Evolutionary conservation across 2,113 vertebrate species (phyloP).

Genomic region (Sclerurus mexicanus): DNA sequence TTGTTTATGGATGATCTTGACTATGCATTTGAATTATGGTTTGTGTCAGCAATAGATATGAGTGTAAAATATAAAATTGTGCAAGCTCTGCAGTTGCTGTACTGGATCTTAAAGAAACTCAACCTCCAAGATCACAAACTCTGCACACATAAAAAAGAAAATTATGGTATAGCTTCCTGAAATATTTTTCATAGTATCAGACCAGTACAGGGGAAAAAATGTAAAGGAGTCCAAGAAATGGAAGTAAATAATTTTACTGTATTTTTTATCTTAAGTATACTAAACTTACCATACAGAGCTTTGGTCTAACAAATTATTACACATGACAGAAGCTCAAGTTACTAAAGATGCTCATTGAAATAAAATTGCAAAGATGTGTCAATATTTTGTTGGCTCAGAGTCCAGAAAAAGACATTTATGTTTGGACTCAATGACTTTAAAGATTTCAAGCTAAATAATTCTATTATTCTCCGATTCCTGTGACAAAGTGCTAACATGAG

Average conservation of each 20-base stretch:
- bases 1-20: neutral
- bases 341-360: neutral
- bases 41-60: neutral
- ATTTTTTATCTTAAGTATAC: neutral
- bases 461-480: neutral
- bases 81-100: neutral
- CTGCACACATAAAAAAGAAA: neutral
- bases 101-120: neutral
- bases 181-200: neutral
- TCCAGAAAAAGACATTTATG: neutral
- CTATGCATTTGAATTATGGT: neutral
- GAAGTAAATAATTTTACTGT: neutral
- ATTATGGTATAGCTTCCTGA: neutral
- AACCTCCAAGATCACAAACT: neutral
- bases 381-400: neutral
- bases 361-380: neutral
- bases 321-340: neutral
- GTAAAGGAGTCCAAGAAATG: neutral
- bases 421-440: neutral
- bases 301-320: neutral
- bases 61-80: neutral
- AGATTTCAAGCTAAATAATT: neutral
- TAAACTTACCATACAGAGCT: neutral
- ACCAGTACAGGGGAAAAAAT: neutral
- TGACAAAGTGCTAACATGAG: neutral